Evolutionary conservation across 2,888 invertebrate species (phyloP).

Genomic region (Stenichneumon culpator): DNA sequence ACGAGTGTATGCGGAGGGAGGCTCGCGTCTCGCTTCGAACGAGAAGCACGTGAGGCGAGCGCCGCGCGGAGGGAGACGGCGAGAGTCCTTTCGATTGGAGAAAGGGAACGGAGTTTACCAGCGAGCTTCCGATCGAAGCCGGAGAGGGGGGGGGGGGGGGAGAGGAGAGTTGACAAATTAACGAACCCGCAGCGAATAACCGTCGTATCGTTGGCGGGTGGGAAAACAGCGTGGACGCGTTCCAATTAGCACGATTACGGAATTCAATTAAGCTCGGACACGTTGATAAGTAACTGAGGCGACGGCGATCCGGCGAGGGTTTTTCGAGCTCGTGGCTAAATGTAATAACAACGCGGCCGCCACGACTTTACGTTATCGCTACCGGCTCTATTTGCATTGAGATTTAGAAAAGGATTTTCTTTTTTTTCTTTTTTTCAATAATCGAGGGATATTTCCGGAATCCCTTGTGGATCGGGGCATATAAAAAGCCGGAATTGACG

Average conservation of each 20-base stretch:
- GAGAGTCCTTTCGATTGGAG: slow-evolving; percentile 51
- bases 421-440: slow-evolving; percentile 49
- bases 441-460: background rate
- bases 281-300: slow-evolving; percentile 6
- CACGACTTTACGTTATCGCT: slow-evolving; percentile 66
- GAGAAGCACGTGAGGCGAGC: slow-evolving; percentile 69
- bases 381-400: slow-evolving; percentile 71
- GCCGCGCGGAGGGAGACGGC: slow-evolving; percentile 8
- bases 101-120: slow-evolving; percentile 3
- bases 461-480: slow-evolving; percentile 21
- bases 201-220: slow-evolving; percentile 4
- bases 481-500: slow-evolving; percentile 55
- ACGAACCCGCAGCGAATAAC: slow-evolving; percentile 22
- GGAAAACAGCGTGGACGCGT: slow-evolving; percentile 37
- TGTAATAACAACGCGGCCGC: slow-evolving; percentile 56
- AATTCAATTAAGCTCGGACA: slow-evolving; percentile 74
- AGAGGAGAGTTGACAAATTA: slow-evolving; percentile 44
- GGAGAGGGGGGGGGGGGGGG: background rate
- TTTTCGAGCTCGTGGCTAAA: slow-evolving; percentile 35
- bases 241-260: slow-evolving; percentile 72
- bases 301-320: background rate
- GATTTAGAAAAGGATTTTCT: slow-evolving; percentile 67
- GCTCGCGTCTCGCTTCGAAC: slow-evolving; percentile 56
- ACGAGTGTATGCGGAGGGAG: background rate
- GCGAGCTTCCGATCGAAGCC: slow-evolving; percentile 34